Percentiles rank a stretch among this genome's conserved stretches.
phyloP scores from a whole-genome alignment of 2,888 invertebrate genomes.

The Girardia tigrina region DNA sequence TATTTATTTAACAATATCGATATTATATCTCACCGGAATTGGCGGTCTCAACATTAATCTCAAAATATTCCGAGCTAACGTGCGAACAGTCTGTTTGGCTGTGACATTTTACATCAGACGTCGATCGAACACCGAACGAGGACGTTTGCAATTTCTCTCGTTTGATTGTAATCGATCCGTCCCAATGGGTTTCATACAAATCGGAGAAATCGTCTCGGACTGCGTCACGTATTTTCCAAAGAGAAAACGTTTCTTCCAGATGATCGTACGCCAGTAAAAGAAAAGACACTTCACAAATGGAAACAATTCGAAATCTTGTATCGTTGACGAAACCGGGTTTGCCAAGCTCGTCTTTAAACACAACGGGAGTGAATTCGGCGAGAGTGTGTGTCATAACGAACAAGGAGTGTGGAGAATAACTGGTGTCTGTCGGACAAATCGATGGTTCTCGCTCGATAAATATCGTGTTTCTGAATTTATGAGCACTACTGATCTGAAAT shows the following conservation, averaged over 20 bases:
- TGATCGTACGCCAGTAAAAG: background rate
- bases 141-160: background rate
- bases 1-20: too few species aligned
- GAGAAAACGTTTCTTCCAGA: background rate
- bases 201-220: background rate
- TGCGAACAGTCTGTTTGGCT: background rate
- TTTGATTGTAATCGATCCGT: background rate
- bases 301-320: background rate
- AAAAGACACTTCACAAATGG: background rate
- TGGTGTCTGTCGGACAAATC: background rate
- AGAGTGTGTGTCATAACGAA: background rate
- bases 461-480: background rate
- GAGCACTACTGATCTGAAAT: background rate
- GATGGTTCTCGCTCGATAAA: background rate
- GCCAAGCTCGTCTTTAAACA: background rate
- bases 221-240: background rate
- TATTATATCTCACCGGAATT: too few species aligned
- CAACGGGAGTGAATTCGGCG: constrained; percentile 4
- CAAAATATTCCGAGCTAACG: background rate
- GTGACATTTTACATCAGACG: background rate
- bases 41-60: background rate
- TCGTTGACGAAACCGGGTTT: background rate
- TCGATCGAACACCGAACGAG: background rate
- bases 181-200: background rate
- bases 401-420: background rate